A percentile compares a stretch with the other conserved stretches of the same genome.
Evolutionary conservation across 2,113 vertebrate genomes (phyloP).

Genomic region (Agelaius phoeniceus): DNA sequence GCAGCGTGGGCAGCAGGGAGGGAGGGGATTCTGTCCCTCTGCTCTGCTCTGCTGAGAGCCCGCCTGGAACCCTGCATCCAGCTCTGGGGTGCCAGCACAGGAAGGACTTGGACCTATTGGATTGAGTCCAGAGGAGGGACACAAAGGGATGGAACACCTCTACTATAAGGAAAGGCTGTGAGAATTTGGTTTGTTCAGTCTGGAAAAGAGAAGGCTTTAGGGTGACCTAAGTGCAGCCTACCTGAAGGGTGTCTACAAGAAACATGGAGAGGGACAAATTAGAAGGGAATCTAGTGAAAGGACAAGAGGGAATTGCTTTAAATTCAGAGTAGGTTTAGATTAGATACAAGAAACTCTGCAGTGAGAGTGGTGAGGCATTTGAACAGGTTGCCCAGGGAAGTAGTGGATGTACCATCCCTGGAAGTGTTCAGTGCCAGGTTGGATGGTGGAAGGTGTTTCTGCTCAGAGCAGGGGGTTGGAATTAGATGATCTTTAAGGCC

Average conservation of each 20-base stretch:
- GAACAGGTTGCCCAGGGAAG: not conserved
- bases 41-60: not conserved
- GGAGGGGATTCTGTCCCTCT: not conserved
- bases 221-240: not conserved
- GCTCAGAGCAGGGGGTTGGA: not conserved
- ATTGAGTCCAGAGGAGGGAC: rapidly evolving
- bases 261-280: not conserved
- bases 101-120: too few relatives aligned
- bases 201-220: not conserved
- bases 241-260: not conserved
- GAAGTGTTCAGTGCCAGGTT: not conserved
- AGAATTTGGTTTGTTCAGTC: not conserved
- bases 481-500: not conserved
- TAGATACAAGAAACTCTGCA: not conserved
- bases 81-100: not conserved
- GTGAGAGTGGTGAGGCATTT: not conserved
- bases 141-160: not conserved
- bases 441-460: not conserved
- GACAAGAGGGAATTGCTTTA: not conserved
- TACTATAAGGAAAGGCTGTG: not conserved
- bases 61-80: rapidly evolving
- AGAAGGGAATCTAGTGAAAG: not conserved
- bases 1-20: not conserved
- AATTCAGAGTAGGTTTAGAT: not conserved
- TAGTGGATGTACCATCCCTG: not conserved